These are phyloP conservation scores for Petrocephalus sullivani DNA, from an alignment of 2,797 vertebrate genomes.

Conservation along the genomic window DNA sequence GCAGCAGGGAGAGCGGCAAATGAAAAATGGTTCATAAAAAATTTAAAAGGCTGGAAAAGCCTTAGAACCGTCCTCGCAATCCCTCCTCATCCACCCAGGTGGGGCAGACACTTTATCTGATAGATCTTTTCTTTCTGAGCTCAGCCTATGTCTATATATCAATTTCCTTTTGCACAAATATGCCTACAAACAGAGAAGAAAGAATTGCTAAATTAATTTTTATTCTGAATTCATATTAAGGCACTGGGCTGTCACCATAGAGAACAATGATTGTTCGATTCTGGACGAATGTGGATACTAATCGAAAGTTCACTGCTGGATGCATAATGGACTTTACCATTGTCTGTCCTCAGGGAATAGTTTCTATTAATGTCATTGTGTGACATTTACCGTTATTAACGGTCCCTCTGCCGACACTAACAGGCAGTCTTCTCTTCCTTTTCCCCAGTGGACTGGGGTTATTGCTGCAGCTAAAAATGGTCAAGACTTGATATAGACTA, in stretches of 20 bases:
- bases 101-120: not conserved
- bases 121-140: not conserved
- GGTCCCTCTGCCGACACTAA: conserved; percentile 33
- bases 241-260: not conserved
- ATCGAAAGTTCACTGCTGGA: not conserved
- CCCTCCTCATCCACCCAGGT: not conserved
- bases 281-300: not conserved
- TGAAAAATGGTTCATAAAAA: conserved; percentile 4
- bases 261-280: not conserved
- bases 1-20: not conserved
- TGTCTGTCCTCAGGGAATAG: conserved; percentile 31
- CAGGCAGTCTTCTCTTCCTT: not conserved
- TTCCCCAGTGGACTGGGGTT: conserved; percentile 8
- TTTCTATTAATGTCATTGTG: conserved; percentile 38
- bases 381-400: conserved; percentile 37
- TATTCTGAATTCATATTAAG: conserved; percentile 8
- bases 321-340: conserved; percentile 30
- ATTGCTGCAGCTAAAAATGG: conserved; percentile 15
- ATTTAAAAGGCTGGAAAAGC: not conserved
- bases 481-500: conserved; percentile 9
- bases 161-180: not conserved
- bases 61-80: not conserved
- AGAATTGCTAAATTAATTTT: not conserved
- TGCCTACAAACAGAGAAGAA: not conserved
- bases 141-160: not conserved